Conservation (phyloP, 2,113 vertebrate species). For the Aptenodytes patagonicus region DNA sequence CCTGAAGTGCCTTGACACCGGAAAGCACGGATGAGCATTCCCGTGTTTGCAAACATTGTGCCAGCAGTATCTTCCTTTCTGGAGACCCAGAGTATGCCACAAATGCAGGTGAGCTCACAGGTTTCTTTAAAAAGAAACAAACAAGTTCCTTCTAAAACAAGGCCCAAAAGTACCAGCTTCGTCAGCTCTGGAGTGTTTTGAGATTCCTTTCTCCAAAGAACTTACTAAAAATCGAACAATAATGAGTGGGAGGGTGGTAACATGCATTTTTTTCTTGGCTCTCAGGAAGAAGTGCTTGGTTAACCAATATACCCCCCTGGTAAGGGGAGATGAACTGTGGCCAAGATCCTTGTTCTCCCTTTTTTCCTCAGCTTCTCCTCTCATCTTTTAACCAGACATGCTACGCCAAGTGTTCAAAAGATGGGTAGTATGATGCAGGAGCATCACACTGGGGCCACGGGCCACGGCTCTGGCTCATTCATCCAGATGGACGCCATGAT, state of each 20-base stretch:
- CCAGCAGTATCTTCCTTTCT: not conserved
- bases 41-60: not conserved
- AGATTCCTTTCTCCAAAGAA: not conserved
- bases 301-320: not conserved
- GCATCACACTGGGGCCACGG: not conserved
- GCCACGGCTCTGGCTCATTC: not conserved
- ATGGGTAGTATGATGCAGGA: not conserved
- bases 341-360: not conserved
- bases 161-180: not conserved
- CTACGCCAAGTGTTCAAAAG: not conserved
- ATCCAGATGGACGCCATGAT: not conserved
- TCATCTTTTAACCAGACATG: not conserved
- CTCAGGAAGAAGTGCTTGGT: not conserved
- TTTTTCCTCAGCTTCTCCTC: not conserved
- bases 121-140: not conserved
- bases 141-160: not conserved
- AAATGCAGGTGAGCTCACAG: not conserved
- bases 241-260: not conserved
- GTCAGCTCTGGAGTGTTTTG: not conserved
- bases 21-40: rapidly evolving
- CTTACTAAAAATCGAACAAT: not conserved
- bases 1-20: not conserved
- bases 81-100: not conserved
- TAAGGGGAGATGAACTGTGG: not conserved
- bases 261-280: not conserved